Conservation (phyloP, 53 echinoderm and acorn worm genomes). For the Holothuria leucospilota region DNA sequence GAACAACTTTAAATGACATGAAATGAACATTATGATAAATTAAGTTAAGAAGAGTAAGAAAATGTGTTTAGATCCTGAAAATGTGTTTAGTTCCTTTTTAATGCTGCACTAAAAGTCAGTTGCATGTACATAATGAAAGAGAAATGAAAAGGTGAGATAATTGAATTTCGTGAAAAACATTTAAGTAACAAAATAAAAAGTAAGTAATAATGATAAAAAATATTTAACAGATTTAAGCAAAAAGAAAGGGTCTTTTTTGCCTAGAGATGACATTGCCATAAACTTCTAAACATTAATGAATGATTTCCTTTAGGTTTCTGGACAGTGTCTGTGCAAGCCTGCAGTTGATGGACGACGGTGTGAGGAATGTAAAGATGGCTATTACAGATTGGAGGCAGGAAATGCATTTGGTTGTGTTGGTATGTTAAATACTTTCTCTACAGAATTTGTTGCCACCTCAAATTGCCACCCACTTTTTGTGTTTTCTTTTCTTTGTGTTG, state of each 20-base stretch:
- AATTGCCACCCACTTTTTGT: too few relatives aligned
- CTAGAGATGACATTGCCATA: not conserved
- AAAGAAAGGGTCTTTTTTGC: not conserved
- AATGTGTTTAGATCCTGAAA: too few relatives aligned
- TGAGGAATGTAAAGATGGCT: constrained; percentile 77
- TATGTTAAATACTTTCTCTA: constrained; percentile 42
- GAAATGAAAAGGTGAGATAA: too few relatives aligned
- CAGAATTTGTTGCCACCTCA: not conserved
- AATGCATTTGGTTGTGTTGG: constrained; percentile 86
- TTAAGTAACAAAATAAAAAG: too few relatives aligned
- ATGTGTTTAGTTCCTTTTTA: too few relatives aligned
- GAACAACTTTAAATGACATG: too few relatives aligned
- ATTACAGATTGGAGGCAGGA: constrained; percentile 69
- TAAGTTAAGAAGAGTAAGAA: too few relatives aligned
- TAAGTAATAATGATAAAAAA: not conserved
- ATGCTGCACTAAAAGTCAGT: too few relatives aligned
- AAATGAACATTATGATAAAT: too few relatives aligned
- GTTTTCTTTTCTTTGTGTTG: not conserved
- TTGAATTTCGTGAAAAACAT: too few relatives aligned
- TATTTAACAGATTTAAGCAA: not conserved
- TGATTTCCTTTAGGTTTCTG: constrained; percentile 57
- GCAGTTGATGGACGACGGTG: constrained; percentile 79
- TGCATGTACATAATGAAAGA: too few relatives aligned
- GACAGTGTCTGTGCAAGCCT: constrained; percentile 92
- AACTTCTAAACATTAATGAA: not conserved